Evolutionary conservation across 1,140 invertebrate species (phyloP).

Genomic region (Drosophila azteca): DNA sequence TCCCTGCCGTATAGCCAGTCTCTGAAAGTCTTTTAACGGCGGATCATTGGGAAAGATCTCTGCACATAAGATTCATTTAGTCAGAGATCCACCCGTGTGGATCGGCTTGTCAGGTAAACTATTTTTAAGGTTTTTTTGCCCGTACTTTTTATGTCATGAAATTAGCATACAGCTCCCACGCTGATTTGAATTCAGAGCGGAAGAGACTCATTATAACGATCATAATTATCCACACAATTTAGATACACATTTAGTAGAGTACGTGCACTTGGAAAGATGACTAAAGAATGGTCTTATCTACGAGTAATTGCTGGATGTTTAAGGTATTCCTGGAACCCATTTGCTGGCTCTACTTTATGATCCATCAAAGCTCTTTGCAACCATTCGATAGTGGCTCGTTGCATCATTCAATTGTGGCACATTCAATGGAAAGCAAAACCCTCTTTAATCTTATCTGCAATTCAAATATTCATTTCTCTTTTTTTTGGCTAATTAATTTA

Average conservation of each 20-base stretch:
- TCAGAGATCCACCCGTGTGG: slow-evolving; percentile 8
- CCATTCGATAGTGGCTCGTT: neutral
- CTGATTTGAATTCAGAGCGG: slow-evolving; percentile 41
- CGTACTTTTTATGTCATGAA: slow-evolving; percentile 36
- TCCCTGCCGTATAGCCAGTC: too few species aligned
- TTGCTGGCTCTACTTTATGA: slow-evolving; percentile 12
- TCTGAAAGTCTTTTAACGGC: too few species aligned
- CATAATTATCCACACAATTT: slow-evolving; percentile 31
- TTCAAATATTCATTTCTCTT: neutral
- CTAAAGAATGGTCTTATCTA: slow-evolving; percentile 42
- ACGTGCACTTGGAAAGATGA: slow-evolving; percentile 50
- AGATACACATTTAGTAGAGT: slow-evolving; percentile 50
- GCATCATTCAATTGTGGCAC: neutral
- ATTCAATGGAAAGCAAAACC: neutral
- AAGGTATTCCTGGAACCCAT: slow-evolving; percentile 8
- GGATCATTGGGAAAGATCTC: too few species aligned
- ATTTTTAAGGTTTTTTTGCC: slow-evolving; percentile 9
- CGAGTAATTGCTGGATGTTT: slow-evolving; percentile 25
- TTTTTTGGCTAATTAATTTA: slow-evolving; percentile 58
- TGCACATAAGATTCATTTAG: too few species aligned
- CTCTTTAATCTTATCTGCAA: slow-evolving; percentile 46
- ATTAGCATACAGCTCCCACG: slow-evolving; percentile 62
- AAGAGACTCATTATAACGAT: slow-evolving; percentile 59
- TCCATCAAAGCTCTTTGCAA: slow-evolving; percentile 13
- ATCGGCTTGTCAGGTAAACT: neutral